phyloP scores from a whole-genome alignment of 1,140 invertebrate genomes.

The honey bee (Apis mellifera) region DNA sequence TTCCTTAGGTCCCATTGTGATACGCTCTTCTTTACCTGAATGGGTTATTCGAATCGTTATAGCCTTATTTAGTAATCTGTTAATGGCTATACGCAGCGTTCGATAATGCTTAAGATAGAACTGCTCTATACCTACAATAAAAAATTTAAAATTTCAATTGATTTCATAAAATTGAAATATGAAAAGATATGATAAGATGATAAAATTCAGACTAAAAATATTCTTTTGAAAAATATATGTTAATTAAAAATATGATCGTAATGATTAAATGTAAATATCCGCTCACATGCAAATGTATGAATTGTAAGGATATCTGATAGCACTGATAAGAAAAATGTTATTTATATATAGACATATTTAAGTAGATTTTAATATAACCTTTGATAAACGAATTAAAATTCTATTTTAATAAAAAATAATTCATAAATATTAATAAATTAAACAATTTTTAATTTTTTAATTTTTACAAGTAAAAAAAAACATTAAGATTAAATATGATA shows the following conservation, averaged over 20 bases:
- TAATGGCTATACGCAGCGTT: neutral
- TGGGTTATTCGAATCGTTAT: slow-evolving; percentile 17
- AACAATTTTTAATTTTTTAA: no score
- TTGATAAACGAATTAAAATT: neutral
- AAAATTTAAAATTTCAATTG: neutral
- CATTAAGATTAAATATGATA: no score
- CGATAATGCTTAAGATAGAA: neutral
- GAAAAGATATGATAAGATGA: no score
- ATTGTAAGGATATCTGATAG: neutral
- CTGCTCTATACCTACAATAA: neutral
- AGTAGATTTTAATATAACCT: neutral
- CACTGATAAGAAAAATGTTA: neutral
- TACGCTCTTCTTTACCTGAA: slow-evolving; percentile 31
- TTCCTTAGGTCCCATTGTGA: slow-evolving; percentile 44
- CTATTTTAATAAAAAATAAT: neutral
- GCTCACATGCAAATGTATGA: neutral
- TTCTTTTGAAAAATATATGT: neutral
- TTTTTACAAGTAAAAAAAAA: no score
- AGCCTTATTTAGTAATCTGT: slow-evolving; percentile 26
- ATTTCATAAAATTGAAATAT: no score
- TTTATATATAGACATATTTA: no score
- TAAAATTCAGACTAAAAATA: neutral
- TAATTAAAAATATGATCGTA: neutral
- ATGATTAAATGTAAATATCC: neutral
- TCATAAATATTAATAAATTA: neutral